Evolutionary conservation across 2,113 vertebrate genomes (phyloP), one percentile per base, ranked within the genome.

Genomic region (Kobus ellipsiprymnus): DNA sequence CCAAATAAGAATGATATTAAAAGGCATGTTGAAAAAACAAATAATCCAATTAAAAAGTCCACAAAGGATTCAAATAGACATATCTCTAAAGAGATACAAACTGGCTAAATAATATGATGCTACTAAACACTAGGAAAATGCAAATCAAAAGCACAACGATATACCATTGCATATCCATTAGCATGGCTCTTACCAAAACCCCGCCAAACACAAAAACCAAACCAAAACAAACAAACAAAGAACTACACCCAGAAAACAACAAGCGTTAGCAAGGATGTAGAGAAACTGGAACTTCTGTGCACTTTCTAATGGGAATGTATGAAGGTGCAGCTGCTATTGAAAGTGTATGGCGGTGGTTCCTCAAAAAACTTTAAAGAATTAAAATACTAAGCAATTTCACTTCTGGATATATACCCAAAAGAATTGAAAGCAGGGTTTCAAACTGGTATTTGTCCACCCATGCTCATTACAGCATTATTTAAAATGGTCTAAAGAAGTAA

Each of bases 301-400:
- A 71, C 62, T 87, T 40, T 71, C 81, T 83, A 52, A 44, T 29
- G 52, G 60, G 54, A 83, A 94, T 25, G 46, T 40, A 92, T 64
- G 86, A 74, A 74, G n/a, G 67, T 74, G 36, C 9, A 62, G 44
- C 36, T 10, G 46, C 25, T 46, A 71, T 27, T 74, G 59, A 95
- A 90, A 95, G 9, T 48, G 5, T 59, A 83, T 33, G 78, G 52
- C 17, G 78, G 52, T 29, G 44, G 46, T 14, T 83, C 71, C 71
- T 90, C 27, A 91, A 96, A 96, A 91, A 83, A 48, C 52, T 62
- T 77, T 59, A 92, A 83, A n/a, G 10, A 94, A 94, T 8, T 85
- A 88, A 54, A 80, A 55, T 55, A 50, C 46, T 50, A 44, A 62
- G 52, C 44, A 80, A 96, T 52, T 90, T 62, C 4, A 50, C 25